These are phyloP conservation scores for Oreochromis tanganicae DNA, from an alignment of 2,113 vertebrate genomes.

Conservation along the genomic window DNA sequence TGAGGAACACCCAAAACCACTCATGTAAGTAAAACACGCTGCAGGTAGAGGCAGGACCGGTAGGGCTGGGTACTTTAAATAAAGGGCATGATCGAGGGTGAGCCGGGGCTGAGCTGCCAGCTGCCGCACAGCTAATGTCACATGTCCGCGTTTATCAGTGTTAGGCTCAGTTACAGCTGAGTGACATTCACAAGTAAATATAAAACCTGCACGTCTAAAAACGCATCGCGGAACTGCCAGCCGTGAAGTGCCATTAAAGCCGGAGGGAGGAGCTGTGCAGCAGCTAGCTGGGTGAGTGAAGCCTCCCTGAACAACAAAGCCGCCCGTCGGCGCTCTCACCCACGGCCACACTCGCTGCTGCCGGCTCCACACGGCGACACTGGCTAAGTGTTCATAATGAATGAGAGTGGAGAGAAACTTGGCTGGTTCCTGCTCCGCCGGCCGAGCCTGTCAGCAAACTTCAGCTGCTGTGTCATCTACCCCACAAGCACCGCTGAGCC, in stretches of 20 bases:
- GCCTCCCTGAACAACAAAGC: neutral
- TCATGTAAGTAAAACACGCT: neutral
- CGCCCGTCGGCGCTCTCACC: neutral
- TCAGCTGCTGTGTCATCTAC: conserved; percentile 25
- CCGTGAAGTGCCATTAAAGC: rapidly evolving
- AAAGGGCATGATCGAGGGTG: neutral
- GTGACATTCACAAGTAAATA: neutral
- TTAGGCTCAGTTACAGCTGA: neutral
- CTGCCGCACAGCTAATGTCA: neutral
- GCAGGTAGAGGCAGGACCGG: neutral
- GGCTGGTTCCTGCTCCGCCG: conserved; percentile 3
- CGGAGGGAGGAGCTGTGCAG: neutral
- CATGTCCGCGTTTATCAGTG: neutral
- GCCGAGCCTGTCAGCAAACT: conserved; percentile 38
- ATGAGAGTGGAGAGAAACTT: conserved; percentile 9
- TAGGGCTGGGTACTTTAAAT: neutral
- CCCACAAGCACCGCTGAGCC: neutral
- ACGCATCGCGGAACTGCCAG: neutral
- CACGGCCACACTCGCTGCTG: neutral
- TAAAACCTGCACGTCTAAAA: neutral
- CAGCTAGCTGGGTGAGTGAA: neutral
- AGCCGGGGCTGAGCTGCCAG: neutral
- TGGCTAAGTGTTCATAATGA: neutral
- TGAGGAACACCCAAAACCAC: neutral
- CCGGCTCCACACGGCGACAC: neutral